Percentiles rank a stretch among this genome's conserved stretches.
phyloP scores from a whole-genome alignment of 92 coral and sea anemone species.

The Palythoa heliodiscus region DNA sequence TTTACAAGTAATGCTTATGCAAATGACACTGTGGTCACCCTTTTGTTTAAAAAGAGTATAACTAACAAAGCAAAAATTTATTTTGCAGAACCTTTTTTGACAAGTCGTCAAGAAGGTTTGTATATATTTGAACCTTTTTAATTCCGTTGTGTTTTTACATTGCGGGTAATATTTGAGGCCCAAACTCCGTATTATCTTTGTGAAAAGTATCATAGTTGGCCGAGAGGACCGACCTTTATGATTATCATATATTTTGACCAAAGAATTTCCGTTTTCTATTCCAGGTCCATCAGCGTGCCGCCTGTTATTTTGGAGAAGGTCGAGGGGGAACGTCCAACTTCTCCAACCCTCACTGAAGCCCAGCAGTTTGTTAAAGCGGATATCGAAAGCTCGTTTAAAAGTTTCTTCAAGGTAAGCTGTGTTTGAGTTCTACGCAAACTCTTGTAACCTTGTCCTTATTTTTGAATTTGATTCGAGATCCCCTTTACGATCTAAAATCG shows the following conservation, averaged over 20 bases:
- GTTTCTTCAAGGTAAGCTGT: constrained; percentile 75
- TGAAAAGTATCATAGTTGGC: too few relatives aligned
- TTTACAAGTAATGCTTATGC: too few relatives aligned
- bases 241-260: too few relatives aligned
- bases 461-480: too few relatives aligned
- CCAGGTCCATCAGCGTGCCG: constrained; percentile 81
- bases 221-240: too few relatives aligned
- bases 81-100: constrained; percentile 86
- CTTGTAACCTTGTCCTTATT: background rate
- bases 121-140: too few relatives aligned
- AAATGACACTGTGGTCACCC: too few relatives aligned
- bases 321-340: constrained; percentile 81
- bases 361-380: constrained; percentile 82
- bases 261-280: background rate
- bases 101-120: constrained; percentile 83
- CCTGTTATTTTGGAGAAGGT: constrained; percentile 64
- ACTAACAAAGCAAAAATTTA: background rate
- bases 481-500: too few relatives aligned
- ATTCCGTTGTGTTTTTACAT: background rate
- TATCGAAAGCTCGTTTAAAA: constrained; percentile 78
- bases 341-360: constrained; percentile 79
- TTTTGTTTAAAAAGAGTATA: too few relatives aligned
- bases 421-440: background rate
- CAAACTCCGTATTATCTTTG: too few relatives aligned
- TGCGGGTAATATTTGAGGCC: background rate